phyloP scores from a whole-genome alignment of 2,888 invertebrate species.

The Tetragonula carbonaria region DNA sequence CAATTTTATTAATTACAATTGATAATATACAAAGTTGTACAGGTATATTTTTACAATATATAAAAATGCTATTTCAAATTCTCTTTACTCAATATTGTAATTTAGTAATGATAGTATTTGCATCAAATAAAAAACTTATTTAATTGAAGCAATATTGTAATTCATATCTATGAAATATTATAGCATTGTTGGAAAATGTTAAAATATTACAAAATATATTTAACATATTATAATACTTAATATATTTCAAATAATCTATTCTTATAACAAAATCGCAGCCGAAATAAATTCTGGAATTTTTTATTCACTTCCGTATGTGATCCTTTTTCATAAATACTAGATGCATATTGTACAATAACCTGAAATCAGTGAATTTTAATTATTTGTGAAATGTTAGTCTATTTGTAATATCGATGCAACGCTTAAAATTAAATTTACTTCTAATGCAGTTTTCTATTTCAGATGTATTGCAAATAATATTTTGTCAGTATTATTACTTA shows the following conservation, averaged over 20 bases:
- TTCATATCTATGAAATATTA: constrained; percentile 1
- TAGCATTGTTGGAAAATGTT: background rate
- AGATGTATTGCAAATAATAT: background rate
- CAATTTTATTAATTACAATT: constrained; percentile 1
- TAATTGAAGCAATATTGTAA: constrained; percentile 3
- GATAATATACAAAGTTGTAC: background rate
- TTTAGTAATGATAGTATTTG: background rate
- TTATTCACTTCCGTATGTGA: background rate
- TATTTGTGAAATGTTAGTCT: background rate
- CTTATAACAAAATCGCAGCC: background rate
- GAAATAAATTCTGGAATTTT: background rate
- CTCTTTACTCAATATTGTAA: background rate
- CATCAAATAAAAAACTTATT: background rate
- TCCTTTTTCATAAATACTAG: background rate
- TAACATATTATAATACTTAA: too few relatives aligned
- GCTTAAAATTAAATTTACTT: background rate
- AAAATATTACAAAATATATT: background rate
- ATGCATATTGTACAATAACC: background rate
- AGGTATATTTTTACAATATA: constrained; percentile 22
- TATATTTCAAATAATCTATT: background rate
- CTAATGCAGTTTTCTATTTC: background rate
- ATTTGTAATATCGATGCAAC: background rate
- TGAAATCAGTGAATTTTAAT: background rate
- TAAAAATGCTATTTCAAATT: background rate
- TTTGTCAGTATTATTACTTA: background rate